Percentiles rank a stretch among this genome's conserved stretches.
Conservation (phyloP, 2,113 vertebrate genomes). For the Spilogale gracilis region DNA sequence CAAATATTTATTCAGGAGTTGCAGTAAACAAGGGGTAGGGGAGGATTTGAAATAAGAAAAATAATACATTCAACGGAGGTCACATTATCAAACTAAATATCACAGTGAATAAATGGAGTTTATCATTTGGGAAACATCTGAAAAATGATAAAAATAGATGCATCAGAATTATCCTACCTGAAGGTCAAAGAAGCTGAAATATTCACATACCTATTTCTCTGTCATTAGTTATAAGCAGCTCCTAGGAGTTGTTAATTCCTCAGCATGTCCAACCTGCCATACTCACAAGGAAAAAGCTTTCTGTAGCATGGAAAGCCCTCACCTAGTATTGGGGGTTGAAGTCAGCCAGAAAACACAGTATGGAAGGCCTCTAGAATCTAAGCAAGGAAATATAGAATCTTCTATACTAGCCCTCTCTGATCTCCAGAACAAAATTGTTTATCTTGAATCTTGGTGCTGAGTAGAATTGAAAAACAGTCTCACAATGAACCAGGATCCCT, state of each 20-base stretch:
- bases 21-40: not conserved
- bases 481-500: not conserved
- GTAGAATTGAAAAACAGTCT: not conserved
- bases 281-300: not conserved
- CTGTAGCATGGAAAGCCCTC: not conserved
- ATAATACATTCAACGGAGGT: not conserved
- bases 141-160: not conserved
- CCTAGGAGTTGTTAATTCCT: not conserved
- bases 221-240: not conserved
- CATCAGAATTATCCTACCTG: not conserved
- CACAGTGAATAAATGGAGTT: not conserved
- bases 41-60: not conserved
- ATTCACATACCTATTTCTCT: not conserved
- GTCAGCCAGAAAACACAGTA: not conserved
- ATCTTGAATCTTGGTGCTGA: not conserved
- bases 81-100: not conserved
- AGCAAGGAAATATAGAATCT: not conserved
- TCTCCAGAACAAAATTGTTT: not conserved
- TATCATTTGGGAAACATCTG: not conserved
- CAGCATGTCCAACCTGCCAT: not conserved
- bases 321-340: not conserved
- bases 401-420: not conserved
- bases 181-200: not conserved
- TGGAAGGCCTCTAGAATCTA: not conserved
- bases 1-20: not conserved